Evolutionary conservation across 2,888 invertebrate genomes (phyloP), one percentile per base, ranked within the genome.

Genomic region (Corbicula japonica): DNA sequence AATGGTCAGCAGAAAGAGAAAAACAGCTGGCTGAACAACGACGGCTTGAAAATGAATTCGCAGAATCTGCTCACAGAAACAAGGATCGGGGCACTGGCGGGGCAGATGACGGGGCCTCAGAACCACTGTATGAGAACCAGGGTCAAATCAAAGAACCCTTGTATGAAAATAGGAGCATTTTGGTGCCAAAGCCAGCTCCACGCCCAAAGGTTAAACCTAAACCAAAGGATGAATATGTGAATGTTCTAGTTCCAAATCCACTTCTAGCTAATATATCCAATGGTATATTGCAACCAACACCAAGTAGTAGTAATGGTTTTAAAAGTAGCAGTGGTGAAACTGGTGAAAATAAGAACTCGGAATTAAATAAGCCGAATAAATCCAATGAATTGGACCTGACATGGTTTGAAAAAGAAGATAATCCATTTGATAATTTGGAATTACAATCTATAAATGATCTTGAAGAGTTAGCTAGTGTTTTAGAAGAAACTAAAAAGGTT

Each of bases 341-440:
- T 44, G 38, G 35, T 1, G 61, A 30, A 6, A 41, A 46, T 12
- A 50, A 8, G 8, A 44, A 21, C 18, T n/a, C 32, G 2, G 30
- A 32, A 8, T 21, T 28, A 26, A 41, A 41, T 30, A 34, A 75
- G 28, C 30, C 44, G 28, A 46, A 44, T 38, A 66, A 56, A 28
- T 41, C 72, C 28, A 80, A 69, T 54, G 34, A 77, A 61, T 77
- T 91, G 58, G 91, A 91, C 79, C 74, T 91, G 26, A 77, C 89
- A 0, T 74, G 84, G 86, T 91, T 91, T 86, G 91, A 91, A 69
- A 84, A 86, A 50, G 90, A 86, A 61, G 89, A 88, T 69, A 89
- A 91, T 79, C 90, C 90, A 6, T 91, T 91, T 83, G 88, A 91
- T 69, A 87, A 86, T 65, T 68, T 91, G 61, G 90, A 90, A 66